phyloP scores from a whole-genome alignment of 2,888 invertebrate genomes.

The Anarsia innoxiella region DNA sequence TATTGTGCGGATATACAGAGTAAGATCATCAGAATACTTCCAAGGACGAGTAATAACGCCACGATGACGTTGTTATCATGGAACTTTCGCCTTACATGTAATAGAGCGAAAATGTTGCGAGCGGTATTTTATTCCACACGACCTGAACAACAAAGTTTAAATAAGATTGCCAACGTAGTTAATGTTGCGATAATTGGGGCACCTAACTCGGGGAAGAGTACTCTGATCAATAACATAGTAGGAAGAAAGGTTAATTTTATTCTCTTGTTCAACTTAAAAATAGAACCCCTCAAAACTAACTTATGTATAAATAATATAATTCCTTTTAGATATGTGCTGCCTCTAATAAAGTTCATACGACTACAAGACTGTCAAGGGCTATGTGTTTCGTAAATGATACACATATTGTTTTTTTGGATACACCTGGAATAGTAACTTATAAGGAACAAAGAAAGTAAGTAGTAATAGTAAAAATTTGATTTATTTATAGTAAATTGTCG shows the following conservation, averaged over 20 bases:
- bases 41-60: too few species aligned
- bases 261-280: neutral
- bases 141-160: conserved; percentile 36
- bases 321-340: conserved; percentile 86
- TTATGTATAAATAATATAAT: neutral
- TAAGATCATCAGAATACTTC: too few species aligned
- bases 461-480: neutral
- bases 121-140: conserved; percentile 46
- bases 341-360: conserved; percentile 94
- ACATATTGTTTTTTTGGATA: conserved; percentile 94
- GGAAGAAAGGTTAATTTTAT: conserved; percentile 79
- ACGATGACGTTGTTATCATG: conserved; percentile 11
- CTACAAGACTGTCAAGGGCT: conserved; percentile 82
- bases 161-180: conserved; percentile 56
- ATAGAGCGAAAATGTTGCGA: conserved; percentile 26
- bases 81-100: conserved; percentile 24
- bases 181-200: conserved; percentile 92
- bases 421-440: conserved; percentile 89
- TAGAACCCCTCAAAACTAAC: conserved; percentile 8
- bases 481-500: neutral
- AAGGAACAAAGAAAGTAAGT: conserved; percentile 80
- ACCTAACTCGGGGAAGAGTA: conserved; percentile 98
- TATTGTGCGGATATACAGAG: too few species aligned
- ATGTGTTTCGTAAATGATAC: conserved; percentile 83
- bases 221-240: conserved; percentile 90